Evolutionary conservation across 1,140 invertebrate genomes (phyloP).

Genomic region (Agraylea sexmaculata): DNA sequence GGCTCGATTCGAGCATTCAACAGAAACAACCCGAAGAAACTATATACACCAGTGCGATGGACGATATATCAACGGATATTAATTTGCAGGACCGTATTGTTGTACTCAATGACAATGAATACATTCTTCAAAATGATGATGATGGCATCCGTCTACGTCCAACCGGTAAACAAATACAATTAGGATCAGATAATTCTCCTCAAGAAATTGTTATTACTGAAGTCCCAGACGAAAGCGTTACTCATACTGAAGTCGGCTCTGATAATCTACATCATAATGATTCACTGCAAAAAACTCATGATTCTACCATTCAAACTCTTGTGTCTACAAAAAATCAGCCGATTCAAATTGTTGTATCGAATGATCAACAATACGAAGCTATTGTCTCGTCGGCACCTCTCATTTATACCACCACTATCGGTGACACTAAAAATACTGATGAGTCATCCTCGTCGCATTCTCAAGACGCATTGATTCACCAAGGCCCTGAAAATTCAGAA

Average conservation of each 20-base stretch:
- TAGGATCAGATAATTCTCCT: slow-evolving; percentile 3
- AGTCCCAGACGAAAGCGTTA: slow-evolving; percentile 6
- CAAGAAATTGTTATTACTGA: slow-evolving; percentile 14
- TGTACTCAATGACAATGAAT: slow-evolving; percentile 43
- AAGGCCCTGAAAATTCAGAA: slow-evolving; percentile 4
- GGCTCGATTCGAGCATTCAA: slow-evolving; percentile 31
- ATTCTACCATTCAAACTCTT: slow-evolving; percentile 6
- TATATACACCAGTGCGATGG: slow-evolving; percentile 41
- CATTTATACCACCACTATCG: slow-evolving; percentile 20
- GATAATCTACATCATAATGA: too few species aligned
- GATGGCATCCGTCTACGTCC: slow-evolving; percentile 23
- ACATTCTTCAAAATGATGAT: slow-evolving; percentile 29
- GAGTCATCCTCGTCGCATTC: slow-evolving; percentile 1
- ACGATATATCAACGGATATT: slow-evolving; percentile 44
- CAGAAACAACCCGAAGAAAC: slow-evolving; percentile 44
- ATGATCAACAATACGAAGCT: slow-evolving; percentile 38
- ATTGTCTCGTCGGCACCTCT: slow-evolving; percentile 32
- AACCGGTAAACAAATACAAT: slow-evolving; percentile 20
- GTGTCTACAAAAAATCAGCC: slow-evolving; percentile 27
- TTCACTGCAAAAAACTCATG: too few species aligned
- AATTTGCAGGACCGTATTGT: slow-evolving; percentile 45
- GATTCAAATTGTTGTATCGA: slow-evolving; percentile 37
- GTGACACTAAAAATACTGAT: slow-evolving; percentile 6
- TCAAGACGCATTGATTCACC: slow-evolving; percentile 3
- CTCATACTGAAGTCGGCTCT: too few species aligned